Conservation (phyloP, 2,797 vertebrate species). For the Oceanodroma leucorhoa region DNA sequence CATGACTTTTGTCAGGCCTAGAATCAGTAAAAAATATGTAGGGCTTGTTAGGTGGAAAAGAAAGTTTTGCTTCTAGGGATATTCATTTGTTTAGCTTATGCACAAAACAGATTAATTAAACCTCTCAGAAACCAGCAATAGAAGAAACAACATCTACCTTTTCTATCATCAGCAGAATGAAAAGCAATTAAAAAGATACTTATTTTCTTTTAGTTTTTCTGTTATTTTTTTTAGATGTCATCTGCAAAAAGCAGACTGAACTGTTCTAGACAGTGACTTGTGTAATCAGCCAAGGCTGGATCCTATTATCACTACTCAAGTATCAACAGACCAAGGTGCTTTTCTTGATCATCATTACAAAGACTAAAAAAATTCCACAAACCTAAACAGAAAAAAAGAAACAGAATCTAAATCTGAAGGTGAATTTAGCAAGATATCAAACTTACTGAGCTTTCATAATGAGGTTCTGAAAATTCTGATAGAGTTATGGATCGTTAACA, state of each 20-base stretch:
- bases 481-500: neutral
- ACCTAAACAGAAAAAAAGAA: neutral
- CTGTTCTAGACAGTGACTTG: neutral
- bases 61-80: neutral
- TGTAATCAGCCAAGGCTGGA: neutral
- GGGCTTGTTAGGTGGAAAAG: neutral
- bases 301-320: neutral
- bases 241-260: neutral
- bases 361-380: neutral
- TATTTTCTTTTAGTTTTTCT: neutral
- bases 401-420: neutral
- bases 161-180: neutral
- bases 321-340: neutral
- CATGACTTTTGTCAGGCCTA: neutral
- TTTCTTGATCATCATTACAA: neutral
- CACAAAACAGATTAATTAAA: neutral
- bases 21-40: neutral
- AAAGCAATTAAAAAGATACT: neutral
- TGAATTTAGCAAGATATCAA: neutral
- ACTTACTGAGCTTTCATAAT: neutral
- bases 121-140: neutral
- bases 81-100: neutral
- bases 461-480: neutral
- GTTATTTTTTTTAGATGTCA: neutral
- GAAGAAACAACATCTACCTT: neutral